A percentile compares a stretch with the other conserved stretches of the same genome.
Evolutionary conservation across 2,888 invertebrate genomes (phyloP).

Genomic region (Coelinius sp.): DNA sequence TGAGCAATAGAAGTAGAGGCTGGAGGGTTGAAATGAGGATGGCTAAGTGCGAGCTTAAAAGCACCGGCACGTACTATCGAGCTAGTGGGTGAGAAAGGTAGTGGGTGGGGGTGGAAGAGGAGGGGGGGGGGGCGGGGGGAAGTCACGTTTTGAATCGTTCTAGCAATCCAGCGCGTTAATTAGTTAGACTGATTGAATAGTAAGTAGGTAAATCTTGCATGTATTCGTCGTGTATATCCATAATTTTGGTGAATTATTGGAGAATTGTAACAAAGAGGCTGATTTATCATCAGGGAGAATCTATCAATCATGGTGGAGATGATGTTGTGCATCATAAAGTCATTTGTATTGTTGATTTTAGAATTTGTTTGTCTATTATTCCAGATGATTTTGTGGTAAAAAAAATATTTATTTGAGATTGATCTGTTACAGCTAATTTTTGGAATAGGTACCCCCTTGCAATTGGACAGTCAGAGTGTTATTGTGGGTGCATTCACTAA

Average conservation of each 20-base stretch:
- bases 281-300: not conserved
- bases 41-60: constrained; percentile 40
- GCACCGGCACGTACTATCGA: constrained; percentile 36
- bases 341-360: too few species aligned
- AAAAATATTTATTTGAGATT: too few species aligned
- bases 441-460: constrained; percentile 69
- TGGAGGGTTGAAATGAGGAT: constrained; percentile 23
- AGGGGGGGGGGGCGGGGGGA: not conserved
- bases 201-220: constrained; percentile 6
- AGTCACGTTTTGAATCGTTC: constrained; percentile 21
- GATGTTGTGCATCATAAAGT: not conserved
- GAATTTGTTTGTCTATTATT: too few species aligned
- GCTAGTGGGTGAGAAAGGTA: not conserved
- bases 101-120: not conserved
- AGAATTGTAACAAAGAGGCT: not conserved
- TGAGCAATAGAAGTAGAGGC: constrained; percentile 12
- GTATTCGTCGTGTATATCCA: not conserved
- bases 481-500: constrained; percentile 69
- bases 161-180: constrained; percentile 27
- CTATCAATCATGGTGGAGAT: not conserved
- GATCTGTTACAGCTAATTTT: constrained; percentile 67
- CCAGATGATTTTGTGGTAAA: too few species aligned
- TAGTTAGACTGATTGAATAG: constrained; percentile 32
- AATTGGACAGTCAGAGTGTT: constrained; percentile 67
- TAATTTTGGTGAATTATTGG: constrained; percentile 13